Evolutionary conservation across 2,797 vertebrate genomes (phyloP), one percentile per base, ranked within the genome.

Genomic region (Myotis planiceps): DNA sequence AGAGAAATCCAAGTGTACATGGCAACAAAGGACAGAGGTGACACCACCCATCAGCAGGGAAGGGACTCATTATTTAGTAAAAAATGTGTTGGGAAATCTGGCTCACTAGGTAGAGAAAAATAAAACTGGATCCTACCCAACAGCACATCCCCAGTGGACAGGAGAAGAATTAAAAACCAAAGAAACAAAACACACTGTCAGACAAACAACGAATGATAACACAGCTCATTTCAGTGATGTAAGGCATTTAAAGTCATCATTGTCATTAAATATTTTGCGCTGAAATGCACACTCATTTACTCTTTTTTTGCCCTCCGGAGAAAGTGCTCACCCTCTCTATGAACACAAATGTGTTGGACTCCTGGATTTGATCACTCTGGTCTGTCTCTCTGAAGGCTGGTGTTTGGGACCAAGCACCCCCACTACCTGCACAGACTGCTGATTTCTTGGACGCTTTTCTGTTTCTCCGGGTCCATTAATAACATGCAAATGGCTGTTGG

Each of bases 401-500:
- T 1, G 4, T 25, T 12, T 32, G 79, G 10, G 18, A 25, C 27
- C 5, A 53, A 8, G 34, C 75, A 3, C n/a, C 45, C 47, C 34
- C 74, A 14, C 12, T 0, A 21, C 82, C 92, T 51, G 37, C 39
- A 29, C 9, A 23, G 85, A 53, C 92, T 15, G 49, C 81, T 60
- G 79, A 60, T 85, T 94, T 89, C 82, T 86, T 16, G n/a, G 76
- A 84, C 66, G 66, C 72, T 90, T 79, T 68, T 72, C 82, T 72
- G 53, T 72, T 69, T 93, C 74, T 88, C 53, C 5, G 42, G 83
- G 49, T 83, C 86, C 94, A 96, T 95, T 96, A 95, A 95, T 92
- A 96, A 97, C 55, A 94, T 88, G 65, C 88, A 97, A 83, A 95
- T 93, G 83, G 69, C 74, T 63, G 88, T 81, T 19, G 55, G 90